phyloP scores from a whole-genome alignment of 1,140 invertebrate genomes.

The Platyscapa corneri region DNA sequence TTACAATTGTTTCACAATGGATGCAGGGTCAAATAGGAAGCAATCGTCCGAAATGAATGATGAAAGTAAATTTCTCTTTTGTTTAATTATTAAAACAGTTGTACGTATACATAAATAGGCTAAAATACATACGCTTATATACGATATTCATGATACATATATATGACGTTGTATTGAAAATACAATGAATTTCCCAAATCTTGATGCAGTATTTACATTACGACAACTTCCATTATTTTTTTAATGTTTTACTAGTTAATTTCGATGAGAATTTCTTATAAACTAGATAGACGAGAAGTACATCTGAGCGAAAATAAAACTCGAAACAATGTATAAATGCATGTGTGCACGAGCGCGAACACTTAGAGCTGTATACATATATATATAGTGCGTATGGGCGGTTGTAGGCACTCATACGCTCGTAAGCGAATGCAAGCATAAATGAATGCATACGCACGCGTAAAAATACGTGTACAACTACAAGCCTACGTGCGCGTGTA shows the following conservation, averaged over 20 bases:
- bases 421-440: not conserved
- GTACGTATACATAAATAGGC: constrained; percentile 71
- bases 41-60: not conserved
- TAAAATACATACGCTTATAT: constrained; percentile 66
- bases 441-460: no score
- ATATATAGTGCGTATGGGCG: no score
- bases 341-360: not conserved
- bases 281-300: constrained; percentile 28
- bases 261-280: constrained; percentile 36
- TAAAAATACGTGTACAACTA: no score
- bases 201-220: constrained; percentile 52
- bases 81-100: constrained; percentile 73
- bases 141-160: constrained; percentile 61
- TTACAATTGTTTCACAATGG: not conserved
- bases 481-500: not conserved
- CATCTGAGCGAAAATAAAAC: constrained; percentile 12
- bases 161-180: constrained; percentile 54
- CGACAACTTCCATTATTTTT: constrained; percentile 42
- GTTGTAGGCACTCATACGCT: not conserved
- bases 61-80: constrained; percentile 55
- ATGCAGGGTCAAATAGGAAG: not conserved
- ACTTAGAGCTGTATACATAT: no score
- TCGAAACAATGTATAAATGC: not conserved
- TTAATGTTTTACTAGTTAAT: constrained; percentile 13
- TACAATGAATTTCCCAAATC: constrained; percentile 45